Evolutionary conservation across 2,113 vertebrate species (phyloP).

Genomic region (Hemibagrus wyckioides): DNA sequence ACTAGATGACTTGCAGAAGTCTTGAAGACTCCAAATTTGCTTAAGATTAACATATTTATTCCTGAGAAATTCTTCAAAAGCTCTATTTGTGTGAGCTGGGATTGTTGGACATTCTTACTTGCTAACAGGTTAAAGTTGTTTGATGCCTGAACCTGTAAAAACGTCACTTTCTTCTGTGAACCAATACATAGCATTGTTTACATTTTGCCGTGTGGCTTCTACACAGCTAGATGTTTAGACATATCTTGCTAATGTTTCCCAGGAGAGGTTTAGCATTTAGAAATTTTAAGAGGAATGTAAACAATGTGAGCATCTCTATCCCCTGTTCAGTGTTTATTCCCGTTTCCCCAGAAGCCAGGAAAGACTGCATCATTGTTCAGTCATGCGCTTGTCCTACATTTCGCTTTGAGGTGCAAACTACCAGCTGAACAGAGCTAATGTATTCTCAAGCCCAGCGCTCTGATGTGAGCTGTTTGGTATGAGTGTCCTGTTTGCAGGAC

Average conservation of each 20-base stretch:
- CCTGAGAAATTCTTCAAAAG: not conserved
- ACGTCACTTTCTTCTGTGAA: not conserved
- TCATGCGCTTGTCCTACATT: slow-evolving; percentile 18
- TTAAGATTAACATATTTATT: not conserved
- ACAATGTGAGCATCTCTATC: not conserved
- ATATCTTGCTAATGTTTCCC: slow-evolving; percentile 9
- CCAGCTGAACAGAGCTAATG: slow-evolving; percentile 15
- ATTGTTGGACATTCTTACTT: not conserved
- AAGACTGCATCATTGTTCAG: not conserved
- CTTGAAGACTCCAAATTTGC: not conserved
- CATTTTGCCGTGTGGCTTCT: not conserved
- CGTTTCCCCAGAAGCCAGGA: slow-evolving; percentile 1
- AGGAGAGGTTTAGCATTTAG: not conserved
- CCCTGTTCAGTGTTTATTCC: slow-evolving; percentile 12
- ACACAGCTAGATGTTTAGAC: not conserved
- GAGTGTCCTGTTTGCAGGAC: slow-evolving; percentile 21
- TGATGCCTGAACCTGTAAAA: not conserved
- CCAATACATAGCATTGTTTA: not conserved
- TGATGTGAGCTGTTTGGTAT: slow-evolving; percentile 19
- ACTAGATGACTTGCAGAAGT: not conserved
- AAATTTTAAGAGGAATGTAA: not conserved
- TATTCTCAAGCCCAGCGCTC: not conserved
- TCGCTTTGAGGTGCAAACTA: slow-evolving; percentile 27
- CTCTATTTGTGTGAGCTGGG: not conserved
- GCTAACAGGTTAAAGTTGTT: not conserved